phyloP scores from a whole-genome alignment of 1,140 invertebrate genomes.

The Yoshiicerus persimilis region DNA sequence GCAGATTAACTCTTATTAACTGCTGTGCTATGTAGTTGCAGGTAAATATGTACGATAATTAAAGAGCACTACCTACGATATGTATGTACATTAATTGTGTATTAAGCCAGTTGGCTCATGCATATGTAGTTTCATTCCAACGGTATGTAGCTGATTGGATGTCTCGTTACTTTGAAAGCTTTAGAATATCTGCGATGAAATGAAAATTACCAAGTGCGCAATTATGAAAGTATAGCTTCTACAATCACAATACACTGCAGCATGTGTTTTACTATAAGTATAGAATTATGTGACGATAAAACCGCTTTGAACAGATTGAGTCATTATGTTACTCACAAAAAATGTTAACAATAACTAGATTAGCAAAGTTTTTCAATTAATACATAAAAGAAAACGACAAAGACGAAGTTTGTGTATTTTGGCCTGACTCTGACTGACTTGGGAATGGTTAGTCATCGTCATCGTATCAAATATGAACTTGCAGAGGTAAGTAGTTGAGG shows the following conservation, averaged over 20 bases:
- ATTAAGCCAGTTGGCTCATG: not conserved
- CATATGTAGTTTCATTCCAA: not conserved
- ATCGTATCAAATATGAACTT: not conserved
- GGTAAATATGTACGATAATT: not conserved
- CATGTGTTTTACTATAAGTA: too few species aligned
- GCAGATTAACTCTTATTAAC: too few species aligned
- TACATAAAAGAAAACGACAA: not conserved
- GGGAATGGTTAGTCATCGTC: not conserved
- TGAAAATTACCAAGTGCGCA: not conserved
- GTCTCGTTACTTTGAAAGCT: not conserved
- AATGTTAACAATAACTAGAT: not conserved
- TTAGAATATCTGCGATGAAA: not conserved
- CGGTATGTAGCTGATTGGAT: not conserved
- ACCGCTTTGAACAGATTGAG: not conserved
- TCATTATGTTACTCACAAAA: not conserved
- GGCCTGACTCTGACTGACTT: not conserved
- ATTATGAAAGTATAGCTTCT: not conserved
- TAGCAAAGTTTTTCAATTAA: slow-evolving; percentile 13
- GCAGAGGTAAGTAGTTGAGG: not conserved
- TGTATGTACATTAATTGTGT: not conserved
- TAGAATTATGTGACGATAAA: not conserved
- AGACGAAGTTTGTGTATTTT: not conserved
- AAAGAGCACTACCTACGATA: not conserved
- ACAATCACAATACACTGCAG: too few species aligned
- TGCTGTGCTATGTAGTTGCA: not conserved